A percentile compares a stretch with the other conserved stretches of the same genome.
Conservation (phyloP, 2,888 invertebrate genomes). For the Clunio marinus region DNA sequence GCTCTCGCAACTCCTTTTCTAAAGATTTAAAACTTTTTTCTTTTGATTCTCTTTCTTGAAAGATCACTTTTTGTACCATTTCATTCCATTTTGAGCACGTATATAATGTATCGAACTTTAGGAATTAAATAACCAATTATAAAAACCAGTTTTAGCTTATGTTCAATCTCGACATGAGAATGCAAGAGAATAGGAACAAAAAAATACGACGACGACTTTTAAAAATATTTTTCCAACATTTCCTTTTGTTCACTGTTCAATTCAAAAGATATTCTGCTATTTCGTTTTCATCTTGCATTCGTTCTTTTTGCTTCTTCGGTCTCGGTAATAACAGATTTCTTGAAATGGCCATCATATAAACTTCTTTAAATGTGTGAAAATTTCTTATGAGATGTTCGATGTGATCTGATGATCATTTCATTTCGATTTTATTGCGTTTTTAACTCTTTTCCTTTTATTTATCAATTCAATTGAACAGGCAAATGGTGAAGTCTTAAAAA, state of each 20-base stretch:
- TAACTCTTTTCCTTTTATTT: not conserved
- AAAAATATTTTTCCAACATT: not conserved
- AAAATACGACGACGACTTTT: not conserved
- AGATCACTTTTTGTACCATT: too few species aligned
- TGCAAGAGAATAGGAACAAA: not conserved
- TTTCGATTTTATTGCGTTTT: not conserved
- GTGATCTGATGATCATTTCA: constrained; percentile 33
- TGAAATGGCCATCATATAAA: constrained; percentile 28
- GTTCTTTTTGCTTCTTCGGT: not conserved
- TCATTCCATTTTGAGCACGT: not conserved
- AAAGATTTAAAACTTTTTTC: constrained; percentile 8
- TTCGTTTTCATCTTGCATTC: not conserved
- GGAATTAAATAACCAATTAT: constrained; percentile 38
- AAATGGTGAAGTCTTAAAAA: not conserved
- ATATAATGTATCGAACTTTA: constrained; percentile 28
- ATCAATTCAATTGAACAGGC: not conserved
- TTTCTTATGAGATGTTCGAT: constrained; percentile 38
- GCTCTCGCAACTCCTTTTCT: constrained; percentile 11
- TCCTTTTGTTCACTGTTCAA: not conserved
- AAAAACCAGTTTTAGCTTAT: constrained; percentile 27
- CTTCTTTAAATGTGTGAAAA: constrained; percentile 37
- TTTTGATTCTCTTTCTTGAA: not conserved
- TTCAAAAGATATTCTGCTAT: constrained; percentile 1
- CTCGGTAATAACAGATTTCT: constrained; percentile 1
- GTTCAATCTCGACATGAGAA: not conserved